phyloP scores from a whole-genome alignment of 2,888 invertebrate genomes.

The Drosophila infuscata region DNA sequence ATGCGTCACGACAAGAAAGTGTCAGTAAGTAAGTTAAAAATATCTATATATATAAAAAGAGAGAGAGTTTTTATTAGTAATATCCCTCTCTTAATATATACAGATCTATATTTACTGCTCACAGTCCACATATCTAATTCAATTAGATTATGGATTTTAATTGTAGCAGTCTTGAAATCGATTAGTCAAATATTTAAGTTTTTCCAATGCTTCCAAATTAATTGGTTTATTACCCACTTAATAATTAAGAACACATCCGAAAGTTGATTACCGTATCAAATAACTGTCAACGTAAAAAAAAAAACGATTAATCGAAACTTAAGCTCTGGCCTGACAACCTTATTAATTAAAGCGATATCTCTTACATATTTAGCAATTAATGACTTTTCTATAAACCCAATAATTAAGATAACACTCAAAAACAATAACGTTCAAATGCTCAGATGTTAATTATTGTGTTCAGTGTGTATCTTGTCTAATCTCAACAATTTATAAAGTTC shows the following conservation, averaged over 20 bases:
- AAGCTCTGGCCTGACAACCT: background rate
- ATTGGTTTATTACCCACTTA: background rate
- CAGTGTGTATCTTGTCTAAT: background rate
- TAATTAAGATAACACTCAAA: background rate
- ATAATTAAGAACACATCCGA: background rate
- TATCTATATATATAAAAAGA: background rate
- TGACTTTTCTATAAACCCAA: background rate
- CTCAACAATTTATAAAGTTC: background rate
- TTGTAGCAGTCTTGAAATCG: background rate
- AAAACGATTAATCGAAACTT: background rate
- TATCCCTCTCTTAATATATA: background rate
- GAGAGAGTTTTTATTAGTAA: background rate
- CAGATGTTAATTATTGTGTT: background rate
- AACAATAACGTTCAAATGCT: background rate
- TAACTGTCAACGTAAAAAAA: constrained; percentile 2
- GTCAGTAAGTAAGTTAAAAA: background rate
- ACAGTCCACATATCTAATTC: background rate
- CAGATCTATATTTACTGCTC: background rate
- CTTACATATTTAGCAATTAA: background rate
- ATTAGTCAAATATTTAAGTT: background rate
- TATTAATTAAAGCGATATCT: background rate
- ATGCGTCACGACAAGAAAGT: background rate
- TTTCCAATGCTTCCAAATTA: background rate
- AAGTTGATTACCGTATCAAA: background rate
- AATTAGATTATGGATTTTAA: background rate